Evolutionary conservation across 2,113 vertebrate genomes (phyloP), one percentile per base, ranked within the genome.

Genomic region (Larimichthys crocea): DNA sequence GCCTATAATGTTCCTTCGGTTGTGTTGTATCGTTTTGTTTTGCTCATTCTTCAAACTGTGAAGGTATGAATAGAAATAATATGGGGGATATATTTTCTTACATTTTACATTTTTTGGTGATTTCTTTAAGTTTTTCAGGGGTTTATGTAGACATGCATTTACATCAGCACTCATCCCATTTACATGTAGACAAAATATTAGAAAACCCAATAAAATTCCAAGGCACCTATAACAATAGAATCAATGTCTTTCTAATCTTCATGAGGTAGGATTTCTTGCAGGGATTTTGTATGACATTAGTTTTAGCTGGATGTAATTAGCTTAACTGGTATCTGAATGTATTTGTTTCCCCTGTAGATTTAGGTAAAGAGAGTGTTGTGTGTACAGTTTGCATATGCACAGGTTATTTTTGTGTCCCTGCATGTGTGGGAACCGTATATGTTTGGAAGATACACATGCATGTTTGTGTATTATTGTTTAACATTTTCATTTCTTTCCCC

Each of bases 1-100:
- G 53, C 55, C 15, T 35, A 44, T 70, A 67, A 81, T 60, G 26
- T 10, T 62, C 17, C 67, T 14, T 1, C 73, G 67, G 66, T 22
- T 48, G 56, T 10, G 10, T 4, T 63, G 46, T 9, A 9, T 17
- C 0, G 3, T 17, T 65, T 50, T 19, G 1, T 17, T 14, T 40
- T 48, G 59, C 35, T 20, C 12, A n/a, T 8, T 60, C 55, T 46
- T 67, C 26, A 52, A 55, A 16, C 4, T n/a, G 11, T 19, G 29
- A 59, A 31, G 31, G 17, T 12, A 7, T 29, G 68, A 61, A 52
- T 1, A n/a, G 29, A 3, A 16, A 60, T 5, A 5, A 73, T 49
- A 3, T 2, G 5, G 69, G 24, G 20, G 17, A 71, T 22, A 12
- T n/a, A 62, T 35, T 26, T 29, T 16, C 56, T 29, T 29, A 16